Conservation (phyloP, 2,797 vertebrate species). For the Passerculus sandwichensis region DNA sequence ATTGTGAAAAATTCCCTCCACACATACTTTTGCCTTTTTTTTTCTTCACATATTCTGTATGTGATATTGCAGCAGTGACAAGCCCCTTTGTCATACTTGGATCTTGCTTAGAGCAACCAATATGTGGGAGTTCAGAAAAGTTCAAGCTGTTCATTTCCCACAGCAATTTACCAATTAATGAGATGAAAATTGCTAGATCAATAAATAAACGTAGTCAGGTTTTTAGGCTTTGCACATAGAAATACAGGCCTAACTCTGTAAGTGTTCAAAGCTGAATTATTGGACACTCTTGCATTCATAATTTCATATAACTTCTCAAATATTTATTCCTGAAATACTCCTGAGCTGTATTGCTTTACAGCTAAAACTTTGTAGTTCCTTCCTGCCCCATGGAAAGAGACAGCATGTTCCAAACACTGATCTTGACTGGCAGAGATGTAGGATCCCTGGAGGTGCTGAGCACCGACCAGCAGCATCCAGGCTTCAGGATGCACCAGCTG, state of each 20-base stretch:
- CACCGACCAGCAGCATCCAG: neutral
- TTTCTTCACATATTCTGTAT: neutral
- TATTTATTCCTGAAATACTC: neutral
- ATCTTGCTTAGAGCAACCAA: neutral
- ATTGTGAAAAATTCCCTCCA: neutral
- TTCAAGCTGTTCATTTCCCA: neutral
- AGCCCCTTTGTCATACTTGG: neutral
- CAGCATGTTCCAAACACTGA: neutral
- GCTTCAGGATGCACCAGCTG: neutral
- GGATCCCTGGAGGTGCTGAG: neutral
- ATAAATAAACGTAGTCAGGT: neutral
- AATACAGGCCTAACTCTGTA: neutral
- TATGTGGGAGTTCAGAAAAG: neutral
- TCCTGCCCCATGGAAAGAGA: neutral
- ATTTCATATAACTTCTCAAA: neutral
- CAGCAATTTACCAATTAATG: neutral
- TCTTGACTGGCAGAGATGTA: neutral
- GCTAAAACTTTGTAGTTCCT: neutral
- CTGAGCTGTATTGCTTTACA: neutral
- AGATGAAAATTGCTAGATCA: neutral
- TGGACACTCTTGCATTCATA: neutral
- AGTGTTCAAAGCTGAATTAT: neutral
- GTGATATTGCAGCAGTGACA: neutral
- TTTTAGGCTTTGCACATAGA: neutral
- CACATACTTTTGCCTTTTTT: neutral